Evolutionary conservation across 2,888 invertebrate species (phyloP).

Genomic region (Deroplatys truncata): DNA sequence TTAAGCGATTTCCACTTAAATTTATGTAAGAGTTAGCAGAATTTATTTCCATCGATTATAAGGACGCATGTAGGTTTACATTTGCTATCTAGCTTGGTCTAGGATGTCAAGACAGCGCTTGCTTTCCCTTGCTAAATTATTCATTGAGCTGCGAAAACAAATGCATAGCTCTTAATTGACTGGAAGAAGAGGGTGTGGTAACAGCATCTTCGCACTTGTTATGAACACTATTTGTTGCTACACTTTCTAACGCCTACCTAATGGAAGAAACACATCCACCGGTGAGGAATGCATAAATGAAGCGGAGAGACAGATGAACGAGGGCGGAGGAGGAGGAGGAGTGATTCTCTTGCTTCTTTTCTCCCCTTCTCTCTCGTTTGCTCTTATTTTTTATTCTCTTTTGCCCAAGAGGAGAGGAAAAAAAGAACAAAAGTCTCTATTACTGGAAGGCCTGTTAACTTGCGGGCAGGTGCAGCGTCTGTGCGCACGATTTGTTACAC

Average conservation of each 20-base stretch:
- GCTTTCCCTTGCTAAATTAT: not conserved
- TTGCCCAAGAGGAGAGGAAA: not conserved
- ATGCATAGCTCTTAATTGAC: not conserved
- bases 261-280: not conserved
- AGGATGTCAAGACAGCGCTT: not conserved
- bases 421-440: constrained; percentile 14
- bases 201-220: not conserved
- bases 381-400: not conserved
- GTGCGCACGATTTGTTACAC: constrained; percentile 15
- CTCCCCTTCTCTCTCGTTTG: not conserved
- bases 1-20: too few species aligned
- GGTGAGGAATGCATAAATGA: constrained; percentile 8
- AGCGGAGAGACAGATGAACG: not conserved
- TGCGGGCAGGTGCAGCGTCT: constrained; percentile 9
- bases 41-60: not conserved
- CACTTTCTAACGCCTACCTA: not conserved
- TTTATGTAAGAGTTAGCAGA: too few species aligned
- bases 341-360: not conserved
- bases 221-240: not conserved
- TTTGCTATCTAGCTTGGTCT: not conserved
- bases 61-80: not conserved
- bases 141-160: not conserved
- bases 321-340: not conserved
- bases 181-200: not conserved
- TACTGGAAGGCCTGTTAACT: constrained; percentile 10